Percentiles rank a stretch among this genome's conserved stretches.
These are phyloP conservation scores for Nephrotoma flavescens DNA, from an alignment of 2,888 invertebrate species.

Conservation along the genomic window DNA sequence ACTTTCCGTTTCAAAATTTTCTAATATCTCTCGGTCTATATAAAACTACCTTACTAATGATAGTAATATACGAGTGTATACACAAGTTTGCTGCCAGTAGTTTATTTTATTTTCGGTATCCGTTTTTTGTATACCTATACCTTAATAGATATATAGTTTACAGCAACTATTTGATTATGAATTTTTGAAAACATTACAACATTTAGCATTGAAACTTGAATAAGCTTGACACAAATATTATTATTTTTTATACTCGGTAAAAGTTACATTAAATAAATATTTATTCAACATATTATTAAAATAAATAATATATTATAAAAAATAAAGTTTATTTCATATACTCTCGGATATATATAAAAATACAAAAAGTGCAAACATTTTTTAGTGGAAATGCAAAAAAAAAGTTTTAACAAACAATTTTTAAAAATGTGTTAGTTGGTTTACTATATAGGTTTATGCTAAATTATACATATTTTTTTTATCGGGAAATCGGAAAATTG, in stretches of 20 bases:
- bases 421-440: background rate
- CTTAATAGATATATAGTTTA: background rate
- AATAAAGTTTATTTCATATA: background rate
- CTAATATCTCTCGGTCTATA: no score
- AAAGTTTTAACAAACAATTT: background rate
- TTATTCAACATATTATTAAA: background rate
- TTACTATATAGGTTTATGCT: background rate
- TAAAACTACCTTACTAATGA: no score
- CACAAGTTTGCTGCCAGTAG: no score
- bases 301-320: background rate
- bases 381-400: background rate
- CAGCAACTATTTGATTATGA: background rate
- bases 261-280: background rate
- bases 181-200: background rate
- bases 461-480: background rate
- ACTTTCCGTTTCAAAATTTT: no score
- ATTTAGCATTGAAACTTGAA: background rate
- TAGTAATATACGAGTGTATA: no score
- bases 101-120: background rate
- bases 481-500: background rate
- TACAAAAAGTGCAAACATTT: background rate
- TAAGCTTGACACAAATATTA: constrained; percentile 4
- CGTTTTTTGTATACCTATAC: background rate
- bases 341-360: background rate
- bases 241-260: background rate